phyloP scores from a whole-genome alignment of 2,888 invertebrate species.

The Clostera curtula region DNA sequence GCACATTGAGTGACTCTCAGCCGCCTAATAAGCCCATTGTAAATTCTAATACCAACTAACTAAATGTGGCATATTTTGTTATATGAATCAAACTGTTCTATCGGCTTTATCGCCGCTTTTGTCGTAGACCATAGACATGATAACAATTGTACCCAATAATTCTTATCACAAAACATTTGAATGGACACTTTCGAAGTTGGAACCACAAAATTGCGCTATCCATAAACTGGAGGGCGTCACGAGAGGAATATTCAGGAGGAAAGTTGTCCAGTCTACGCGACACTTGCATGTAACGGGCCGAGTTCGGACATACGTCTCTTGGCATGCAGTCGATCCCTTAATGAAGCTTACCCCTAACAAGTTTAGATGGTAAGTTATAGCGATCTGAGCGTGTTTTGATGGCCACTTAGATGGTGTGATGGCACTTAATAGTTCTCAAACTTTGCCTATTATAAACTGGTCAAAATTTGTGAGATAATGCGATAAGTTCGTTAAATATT shows the following conservation, averaged over 20 bases:
- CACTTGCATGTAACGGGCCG: constrained; percentile 65
- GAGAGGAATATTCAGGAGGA: constrained; percentile 67
- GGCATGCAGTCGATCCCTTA: constrained; percentile 63
- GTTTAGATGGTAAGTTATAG: constrained; percentile 62
- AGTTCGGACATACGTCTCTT: constrained; percentile 48
- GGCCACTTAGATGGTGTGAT: constrained; percentile 56
- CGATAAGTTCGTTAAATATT: constrained; percentile 22
- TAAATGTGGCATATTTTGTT: too few relatives aligned
- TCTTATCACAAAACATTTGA: constrained; percentile 49
- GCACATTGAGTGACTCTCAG: too few relatives aligned
- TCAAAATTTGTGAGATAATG: constrained; percentile 29
- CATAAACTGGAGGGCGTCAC: constrained; percentile 58
- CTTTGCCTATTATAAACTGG: constrained; percentile 56
- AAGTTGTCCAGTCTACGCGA: constrained; percentile 53
- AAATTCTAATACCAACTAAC: too few relatives aligned
- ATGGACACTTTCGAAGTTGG: constrained; percentile 54
- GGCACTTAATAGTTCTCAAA: constrained; percentile 52
- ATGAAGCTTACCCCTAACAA: constrained; percentile 58
- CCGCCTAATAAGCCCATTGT: too few relatives aligned
- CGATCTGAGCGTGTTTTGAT: constrained; percentile 64
- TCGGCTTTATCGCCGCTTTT: too few relatives aligned
- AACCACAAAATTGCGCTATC: constrained; percentile 51
- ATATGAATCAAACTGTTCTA: too few relatives aligned
- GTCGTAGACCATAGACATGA: background rate
- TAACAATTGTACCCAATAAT: constrained; percentile 40